Evolutionary conservation across 2,113 vertebrate genomes (phyloP).

Genomic region (Axis porcinus): DNA sequence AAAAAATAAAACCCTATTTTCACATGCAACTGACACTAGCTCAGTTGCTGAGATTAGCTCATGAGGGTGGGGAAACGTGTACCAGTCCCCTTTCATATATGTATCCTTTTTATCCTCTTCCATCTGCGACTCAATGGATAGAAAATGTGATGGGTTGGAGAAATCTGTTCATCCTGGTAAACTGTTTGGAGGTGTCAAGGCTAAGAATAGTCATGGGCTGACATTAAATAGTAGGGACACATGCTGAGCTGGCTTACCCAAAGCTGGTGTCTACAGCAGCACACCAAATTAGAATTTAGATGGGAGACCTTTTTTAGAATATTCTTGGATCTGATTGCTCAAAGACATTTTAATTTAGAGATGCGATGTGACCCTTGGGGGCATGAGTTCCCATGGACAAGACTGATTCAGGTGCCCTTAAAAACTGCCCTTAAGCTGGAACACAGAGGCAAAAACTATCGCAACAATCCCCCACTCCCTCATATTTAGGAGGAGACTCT

Average conservation of each 20-base stretch:
- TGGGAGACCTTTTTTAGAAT: conserved; percentile 42
- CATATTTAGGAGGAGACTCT: neutral
- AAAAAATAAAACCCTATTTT: conserved; percentile 37
- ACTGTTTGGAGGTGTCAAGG: conserved; percentile 62
- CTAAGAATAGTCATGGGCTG: conserved; percentile 56
- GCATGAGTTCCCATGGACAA: neutral
- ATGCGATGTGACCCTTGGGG: neutral
- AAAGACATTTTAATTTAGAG: conserved; percentile 47
- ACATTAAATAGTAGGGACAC: conserved; percentile 69
- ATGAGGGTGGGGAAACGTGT: conserved; percentile 39
- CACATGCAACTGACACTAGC: conserved; percentile 25
- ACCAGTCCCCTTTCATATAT: conserved; percentile 35
- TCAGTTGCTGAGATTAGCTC: conserved; percentile 53
- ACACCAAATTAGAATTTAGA: conserved; percentile 43
- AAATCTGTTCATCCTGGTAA: conserved; percentile 59
- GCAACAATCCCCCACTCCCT: neutral
- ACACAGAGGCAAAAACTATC: neutral
- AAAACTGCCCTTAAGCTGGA: conserved; percentile 38
- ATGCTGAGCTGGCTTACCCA: conserved; percentile 52
- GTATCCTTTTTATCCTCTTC: conserved; percentile 46
- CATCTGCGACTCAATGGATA: conserved; percentile 65
- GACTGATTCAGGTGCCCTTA: neutral
- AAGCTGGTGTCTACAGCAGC: conserved; percentile 69
- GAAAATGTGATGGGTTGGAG: conserved; percentile 60
- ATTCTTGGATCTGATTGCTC: conserved; percentile 16